Conservation (phyloP, 2,113 vertebrate species). For the Kryptolebias marmoratus region DNA sequence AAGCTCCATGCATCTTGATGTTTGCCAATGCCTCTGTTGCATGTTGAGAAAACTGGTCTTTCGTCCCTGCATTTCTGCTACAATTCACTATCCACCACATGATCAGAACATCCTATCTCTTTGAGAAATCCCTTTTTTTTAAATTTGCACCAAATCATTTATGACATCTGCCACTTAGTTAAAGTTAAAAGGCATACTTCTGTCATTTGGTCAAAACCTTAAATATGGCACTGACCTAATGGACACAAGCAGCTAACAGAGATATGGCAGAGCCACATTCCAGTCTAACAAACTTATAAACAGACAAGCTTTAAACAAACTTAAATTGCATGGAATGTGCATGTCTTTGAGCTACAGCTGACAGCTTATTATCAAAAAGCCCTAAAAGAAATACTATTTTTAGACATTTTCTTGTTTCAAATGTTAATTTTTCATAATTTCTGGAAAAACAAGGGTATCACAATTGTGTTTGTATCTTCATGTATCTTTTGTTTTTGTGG, state of each 20-base stretch:
- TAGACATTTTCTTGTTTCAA: neutral
- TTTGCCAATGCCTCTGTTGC: too few species aligned
- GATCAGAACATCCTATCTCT: too few species aligned
- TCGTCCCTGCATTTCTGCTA: too few species aligned
- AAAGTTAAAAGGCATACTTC: conserved; percentile 8
- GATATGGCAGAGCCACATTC: neutral
- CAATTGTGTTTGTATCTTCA: neutral
- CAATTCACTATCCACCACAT: too few species aligned
- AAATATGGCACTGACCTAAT: conserved; percentile 9
- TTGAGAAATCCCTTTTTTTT: too few species aligned
- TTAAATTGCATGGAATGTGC: neutral
- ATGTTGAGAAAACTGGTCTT: too few species aligned
- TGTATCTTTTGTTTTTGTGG: neutral
- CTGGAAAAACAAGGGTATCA: neutral
- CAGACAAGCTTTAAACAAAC: neutral
- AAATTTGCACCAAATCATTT: too few species aligned
- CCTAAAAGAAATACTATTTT: neutral
- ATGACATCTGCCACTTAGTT: neutral
- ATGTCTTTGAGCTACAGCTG: neutral
- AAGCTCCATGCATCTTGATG: too few species aligned
- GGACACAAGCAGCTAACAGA: neutral
- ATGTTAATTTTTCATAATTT: neutral
- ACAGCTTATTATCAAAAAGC: neutral
- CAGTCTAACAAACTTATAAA: neutral
- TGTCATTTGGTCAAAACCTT: conserved; percentile 12